Conservation (phyloP, 2,797 vertebrate species). For the Anguilla pacifica region DNA sequence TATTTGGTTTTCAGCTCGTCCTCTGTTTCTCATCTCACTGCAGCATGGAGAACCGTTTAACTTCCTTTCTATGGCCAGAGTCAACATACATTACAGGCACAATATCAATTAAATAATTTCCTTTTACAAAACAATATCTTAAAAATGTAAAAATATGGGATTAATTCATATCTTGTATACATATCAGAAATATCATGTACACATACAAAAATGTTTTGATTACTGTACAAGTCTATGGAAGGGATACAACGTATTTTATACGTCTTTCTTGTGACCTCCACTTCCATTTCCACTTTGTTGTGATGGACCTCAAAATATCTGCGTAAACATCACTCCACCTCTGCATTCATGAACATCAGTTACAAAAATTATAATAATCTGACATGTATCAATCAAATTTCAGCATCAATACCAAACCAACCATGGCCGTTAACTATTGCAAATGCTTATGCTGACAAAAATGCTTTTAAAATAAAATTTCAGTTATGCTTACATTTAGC, state of each 20-base stretch:
- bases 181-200: not conserved
- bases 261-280: not conserved
- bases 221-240: not conserved
- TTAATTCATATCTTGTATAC: too few relatives aligned
- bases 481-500: too few relatives aligned
- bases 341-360: too few relatives aligned
- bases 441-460: not conserved
- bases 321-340: not conserved
- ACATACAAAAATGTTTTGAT: not conserved
- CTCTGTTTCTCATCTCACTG: not conserved
- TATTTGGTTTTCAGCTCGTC: not conserved
- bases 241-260: not conserved
- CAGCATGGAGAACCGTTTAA: not conserved
- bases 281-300: not conserved
- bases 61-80: not conserved
- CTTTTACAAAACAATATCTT: not conserved
- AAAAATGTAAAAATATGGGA: not conserved
- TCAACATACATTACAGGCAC: not conserved
- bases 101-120: not conserved
- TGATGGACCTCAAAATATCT: not conserved
- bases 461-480: not conserved
- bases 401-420: not conserved
- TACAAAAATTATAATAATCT: too few relatives aligned
- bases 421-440: not conserved
- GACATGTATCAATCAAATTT: not conserved